Percentiles rank a stretch among this genome's conserved stretches.
phyloP scores from a whole-genome alignment of 92 coral and sea anemone species.

The Chrysogorgia sp. region DNA sequence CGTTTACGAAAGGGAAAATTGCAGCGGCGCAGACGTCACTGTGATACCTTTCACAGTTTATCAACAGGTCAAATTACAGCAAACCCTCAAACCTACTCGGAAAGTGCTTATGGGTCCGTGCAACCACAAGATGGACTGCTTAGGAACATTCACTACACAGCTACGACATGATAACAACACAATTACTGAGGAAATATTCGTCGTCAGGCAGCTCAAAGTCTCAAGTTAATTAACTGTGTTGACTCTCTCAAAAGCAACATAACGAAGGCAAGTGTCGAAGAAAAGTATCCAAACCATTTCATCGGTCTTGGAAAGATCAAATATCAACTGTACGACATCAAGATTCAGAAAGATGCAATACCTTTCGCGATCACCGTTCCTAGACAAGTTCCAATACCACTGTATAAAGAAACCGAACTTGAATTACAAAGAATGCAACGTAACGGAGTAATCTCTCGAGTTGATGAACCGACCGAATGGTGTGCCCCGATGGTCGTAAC shows the following conservation, averaged over 20 bases:
- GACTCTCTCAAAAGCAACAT: slow-evolving; percentile 28
- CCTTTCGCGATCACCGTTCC: slow-evolving; percentile 56
- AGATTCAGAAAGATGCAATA: slow-evolving; percentile 41
- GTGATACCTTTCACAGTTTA: slow-evolving; percentile 50
- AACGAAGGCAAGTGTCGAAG: background rate
- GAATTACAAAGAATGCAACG: slow-evolving; percentile 43
- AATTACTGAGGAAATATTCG: slow-evolving; percentile 32
- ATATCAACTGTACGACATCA: slow-evolving; percentile 45
- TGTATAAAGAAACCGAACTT: slow-evolving; percentile 36
- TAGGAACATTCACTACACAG: slow-evolving; percentile 44
- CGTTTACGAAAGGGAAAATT: too few species aligned
- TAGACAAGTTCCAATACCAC: slow-evolving; percentile 38
- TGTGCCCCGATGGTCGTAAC: slow-evolving; percentile 35
- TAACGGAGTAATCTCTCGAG: slow-evolving; percentile 18
- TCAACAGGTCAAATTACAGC: slow-evolving; percentile 47
- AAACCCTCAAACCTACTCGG: slow-evolving; percentile 18
- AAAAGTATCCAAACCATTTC: slow-evolving; percentile 38
- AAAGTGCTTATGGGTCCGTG: slow-evolving; percentile 55
- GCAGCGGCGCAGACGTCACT: slow-evolving; percentile 60
- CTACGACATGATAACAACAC: slow-evolving; percentile 16
- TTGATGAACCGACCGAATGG: slow-evolving; percentile 27
- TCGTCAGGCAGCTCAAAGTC: slow-evolving; percentile 36
- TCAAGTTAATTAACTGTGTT: slow-evolving; percentile 30
- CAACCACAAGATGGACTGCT: slow-evolving; percentile 44
- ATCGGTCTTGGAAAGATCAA: slow-evolving; percentile 38